Evolutionary conservation across 2,888 invertebrate species (phyloP).

Genomic region (Urechis unicinctus): DNA sequence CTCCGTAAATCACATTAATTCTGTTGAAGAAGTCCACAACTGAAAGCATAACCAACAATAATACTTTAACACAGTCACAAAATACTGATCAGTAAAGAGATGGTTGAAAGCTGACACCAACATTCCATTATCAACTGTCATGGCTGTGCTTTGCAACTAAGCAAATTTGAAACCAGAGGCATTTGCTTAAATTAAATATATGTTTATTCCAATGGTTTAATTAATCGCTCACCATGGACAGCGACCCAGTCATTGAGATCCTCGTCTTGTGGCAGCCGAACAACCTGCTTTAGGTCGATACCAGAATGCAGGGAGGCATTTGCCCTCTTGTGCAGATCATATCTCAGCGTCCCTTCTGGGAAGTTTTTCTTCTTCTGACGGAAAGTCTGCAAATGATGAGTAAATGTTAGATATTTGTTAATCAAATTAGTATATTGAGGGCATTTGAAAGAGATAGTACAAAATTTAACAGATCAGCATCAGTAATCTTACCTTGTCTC

Average conservation of each 20-base stretch:
- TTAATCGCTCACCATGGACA: slow-evolving; percentile 63
- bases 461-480: neutral
- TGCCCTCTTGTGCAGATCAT: slow-evolving; percentile 82
- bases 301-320: slow-evolving; percentile 85
- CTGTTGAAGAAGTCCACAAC: slow-evolving; percentile 85
- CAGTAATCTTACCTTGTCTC: slow-evolving; percentile 17
- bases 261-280: slow-evolving; percentile 71
- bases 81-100: too few species aligned
- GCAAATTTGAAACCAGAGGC: neutral
- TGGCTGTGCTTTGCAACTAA: neutral
- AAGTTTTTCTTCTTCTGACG: slow-evolving; percentile 85
- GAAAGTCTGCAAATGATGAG: slow-evolving; percentile 82
- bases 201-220: neutral
- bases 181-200: neutral
- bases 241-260: slow-evolving; percentile 87
- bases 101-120: too few species aligned
- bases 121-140: too few species aligned
- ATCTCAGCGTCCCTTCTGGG: slow-evolving; percentile 76
- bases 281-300: slow-evolving; percentile 73
- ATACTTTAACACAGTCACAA: too few species aligned
- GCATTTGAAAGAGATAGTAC: neutral
- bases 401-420: too few species aligned
- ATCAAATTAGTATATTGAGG: too few species aligned
- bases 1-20: slow-evolving; percentile 86
- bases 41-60: slow-evolving; percentile 4